Evolutionary conservation across 2,113 vertebrate genomes (phyloP), one percentile per base, ranked within the genome.

Genomic region (Alethe castanea): DNA sequence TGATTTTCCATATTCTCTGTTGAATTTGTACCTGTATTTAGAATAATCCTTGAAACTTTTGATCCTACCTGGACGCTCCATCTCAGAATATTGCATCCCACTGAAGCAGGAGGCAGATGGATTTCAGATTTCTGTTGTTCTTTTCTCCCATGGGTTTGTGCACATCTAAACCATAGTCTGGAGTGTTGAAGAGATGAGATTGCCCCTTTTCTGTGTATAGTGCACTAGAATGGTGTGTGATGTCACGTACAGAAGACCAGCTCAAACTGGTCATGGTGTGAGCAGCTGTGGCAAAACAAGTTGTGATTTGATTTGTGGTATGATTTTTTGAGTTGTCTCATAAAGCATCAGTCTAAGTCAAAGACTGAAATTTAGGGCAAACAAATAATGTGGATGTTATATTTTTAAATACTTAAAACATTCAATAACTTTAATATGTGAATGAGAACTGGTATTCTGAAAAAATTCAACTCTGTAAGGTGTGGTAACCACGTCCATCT

Each of bases 161-260:
- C 12, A 5, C 29, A 28, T 47, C 40, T 44, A 13, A 33, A 6
- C 19, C 48, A 13, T 6, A 18, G 12, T n/a, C 31, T 54, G 59
- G 25, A 44, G 36, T 7, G 4, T 25, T 40, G 50, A 19, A 11
- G 70, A 31, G 26, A 15, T 4, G 45, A 8, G 8, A 17, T 6
- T 44, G 12, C 12, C 8, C 22, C 38, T 54, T 67, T 77, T 22
- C 48, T 52, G 22, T 24, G 25, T 24, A 17, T 1, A 15, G 28
- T 74, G n/a, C 19, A 26, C 5, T 5, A 6, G 64, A 81, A 11
- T 57, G 0, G 0, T 42, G 16, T 12, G 25, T 31, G 33, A 33
- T 85, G 11, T 14, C 31, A 10, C 26, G 7, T 3, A 24, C 9
- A 48, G 42, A 73, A 73, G 48, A 8, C 3, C 35, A 60, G 5